Evolutionary conservation across 2,113 vertebrate species (phyloP).

Genomic region (Ammospiza caudacuta): DNA sequence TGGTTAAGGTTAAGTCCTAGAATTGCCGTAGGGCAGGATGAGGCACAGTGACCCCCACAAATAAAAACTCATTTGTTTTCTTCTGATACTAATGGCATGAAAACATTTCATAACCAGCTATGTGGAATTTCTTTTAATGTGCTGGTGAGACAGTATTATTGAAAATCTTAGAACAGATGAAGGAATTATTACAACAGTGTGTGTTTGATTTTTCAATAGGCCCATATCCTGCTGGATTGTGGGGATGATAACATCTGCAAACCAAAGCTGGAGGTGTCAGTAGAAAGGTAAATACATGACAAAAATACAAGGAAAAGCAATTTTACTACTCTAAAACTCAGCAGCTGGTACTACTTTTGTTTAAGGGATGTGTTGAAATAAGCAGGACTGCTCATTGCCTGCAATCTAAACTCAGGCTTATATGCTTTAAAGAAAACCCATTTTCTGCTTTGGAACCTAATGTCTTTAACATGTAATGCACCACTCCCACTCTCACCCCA

Average conservation of each 20-base stretch:
- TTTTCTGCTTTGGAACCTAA: background rate
- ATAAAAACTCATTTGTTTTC: background rate
- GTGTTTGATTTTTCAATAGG: slow-evolving; percentile 70
- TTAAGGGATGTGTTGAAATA: background rate
- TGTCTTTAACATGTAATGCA: background rate
- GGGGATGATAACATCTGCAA: slow-evolving; percentile 95
- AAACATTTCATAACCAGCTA: background rate
- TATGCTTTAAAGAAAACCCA: background rate
- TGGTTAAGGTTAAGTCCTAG: background rate
- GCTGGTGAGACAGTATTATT: background rate
- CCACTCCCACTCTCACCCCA: accelerated
- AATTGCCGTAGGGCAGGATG: background rate
- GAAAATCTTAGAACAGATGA: background rate
- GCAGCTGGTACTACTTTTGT: background rate
- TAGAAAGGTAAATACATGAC: slow-evolving; percentile 79
- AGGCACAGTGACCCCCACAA: background rate
- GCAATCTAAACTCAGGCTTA: background rate
- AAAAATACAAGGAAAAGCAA: background rate
- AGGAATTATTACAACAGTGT: background rate
- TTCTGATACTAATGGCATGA: background rate
- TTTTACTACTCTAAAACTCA: background rate
- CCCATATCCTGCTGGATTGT: slow-evolving; percentile 94
- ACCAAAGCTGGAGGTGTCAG: slow-evolving; percentile 87
- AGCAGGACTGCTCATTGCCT: background rate
- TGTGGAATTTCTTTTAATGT: background rate